Evolutionary conservation across 1,140 invertebrate genomes (phyloP).

Genomic region (Metaphire vulgaris): DNA sequence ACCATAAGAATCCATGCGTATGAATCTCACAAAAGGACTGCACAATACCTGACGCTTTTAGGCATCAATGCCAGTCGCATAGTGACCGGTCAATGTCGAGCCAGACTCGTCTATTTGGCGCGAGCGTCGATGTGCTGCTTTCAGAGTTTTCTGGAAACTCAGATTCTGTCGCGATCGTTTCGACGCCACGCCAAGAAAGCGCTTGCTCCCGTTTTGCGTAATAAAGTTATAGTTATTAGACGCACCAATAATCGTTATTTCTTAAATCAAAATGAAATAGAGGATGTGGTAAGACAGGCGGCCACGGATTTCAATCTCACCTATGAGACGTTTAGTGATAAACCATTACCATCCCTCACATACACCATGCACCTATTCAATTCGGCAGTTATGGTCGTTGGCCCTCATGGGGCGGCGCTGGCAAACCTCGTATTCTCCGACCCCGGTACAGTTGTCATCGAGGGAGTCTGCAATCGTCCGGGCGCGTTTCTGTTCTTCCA

Average conservation of each 20-base stretch:
- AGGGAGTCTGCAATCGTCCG: slow-evolving; percentile 25
- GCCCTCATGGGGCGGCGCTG: slow-evolving; percentile 22
- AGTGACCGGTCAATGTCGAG: slow-evolving; percentile 6
- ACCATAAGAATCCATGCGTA: slow-evolving; percentile 10
- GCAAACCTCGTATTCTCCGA: slow-evolving; percentile 22
- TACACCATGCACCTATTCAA: slow-evolving; percentile 8
- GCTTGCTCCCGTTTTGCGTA: neutral
- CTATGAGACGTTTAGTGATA: slow-evolving; percentile 15
- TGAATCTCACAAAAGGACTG: neutral
- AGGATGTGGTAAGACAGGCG: neutral
- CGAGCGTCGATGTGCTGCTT: slow-evolving; percentile 5
- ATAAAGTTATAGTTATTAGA: slow-evolving; percentile 18
- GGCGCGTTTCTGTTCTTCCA: slow-evolving; percentile 27
- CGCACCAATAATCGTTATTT: slow-evolving; percentile 10
- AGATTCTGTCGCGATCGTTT: neutral
- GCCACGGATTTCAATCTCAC: slow-evolving; percentile 4
- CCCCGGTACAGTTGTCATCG: slow-evolving; percentile 22
- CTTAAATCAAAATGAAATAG: slow-evolving; percentile 6
- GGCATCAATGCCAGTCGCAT: slow-evolving; percentile 13
- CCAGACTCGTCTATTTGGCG: slow-evolving; percentile 13
- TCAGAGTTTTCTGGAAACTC: neutral
- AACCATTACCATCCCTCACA: slow-evolving; percentile 9
- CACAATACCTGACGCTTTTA: neutral
- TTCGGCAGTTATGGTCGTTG: slow-evolving; percentile 21
- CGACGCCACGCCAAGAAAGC: neutral